Conservation (phyloP, 2,888 invertebrate genomes). For the Ischnus inquisitorius region DNA sequence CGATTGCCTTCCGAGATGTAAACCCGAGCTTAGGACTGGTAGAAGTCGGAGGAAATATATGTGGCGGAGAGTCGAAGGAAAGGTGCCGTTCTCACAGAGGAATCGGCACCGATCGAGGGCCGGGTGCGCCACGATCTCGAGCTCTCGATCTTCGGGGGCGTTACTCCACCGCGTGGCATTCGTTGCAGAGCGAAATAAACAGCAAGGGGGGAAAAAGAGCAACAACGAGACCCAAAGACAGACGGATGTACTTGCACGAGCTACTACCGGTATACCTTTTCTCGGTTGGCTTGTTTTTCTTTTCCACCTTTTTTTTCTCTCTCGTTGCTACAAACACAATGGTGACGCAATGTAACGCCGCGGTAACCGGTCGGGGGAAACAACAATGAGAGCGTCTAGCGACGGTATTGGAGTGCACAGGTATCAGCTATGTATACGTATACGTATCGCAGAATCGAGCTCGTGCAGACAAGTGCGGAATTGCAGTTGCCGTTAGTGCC, state of each 20-base stretch:
- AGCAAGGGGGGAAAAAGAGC: constrained; percentile 8
- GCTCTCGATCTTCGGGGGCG: constrained; percentile 33
- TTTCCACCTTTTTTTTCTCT: neutral
- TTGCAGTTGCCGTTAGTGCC: neutral
- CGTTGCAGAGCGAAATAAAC: constrained; percentile 14
- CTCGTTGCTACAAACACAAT: constrained; percentile 16
- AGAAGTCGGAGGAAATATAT: neutral
- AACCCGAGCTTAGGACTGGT: constrained; percentile 27
- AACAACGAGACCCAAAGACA: neutral
- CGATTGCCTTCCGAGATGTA: neutral
- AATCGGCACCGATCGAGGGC: constrained; percentile 17
- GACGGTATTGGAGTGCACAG: neutral
- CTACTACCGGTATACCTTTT: constrained; percentile 5
- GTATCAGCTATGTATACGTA: neutral
- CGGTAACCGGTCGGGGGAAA: neutral
- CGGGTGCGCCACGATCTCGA: constrained; percentile 51
- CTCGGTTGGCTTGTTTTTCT: constrained; percentile 6
- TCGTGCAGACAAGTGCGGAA: neutral
- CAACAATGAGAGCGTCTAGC: constrained; percentile 23
- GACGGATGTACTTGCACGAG: constrained; percentile 8
- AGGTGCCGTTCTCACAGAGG: constrained; percentile 68
- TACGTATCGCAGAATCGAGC: neutral
- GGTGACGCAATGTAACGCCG: constrained; percentile 26
- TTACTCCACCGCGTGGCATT: constrained; percentile 33
- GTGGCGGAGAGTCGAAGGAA: constrained; percentile 47